Evolutionary conservation across 2,888 invertebrate species (phyloP), one percentile per base, ranked within the genome.

Genomic region (Andrena bicolor): DNA sequence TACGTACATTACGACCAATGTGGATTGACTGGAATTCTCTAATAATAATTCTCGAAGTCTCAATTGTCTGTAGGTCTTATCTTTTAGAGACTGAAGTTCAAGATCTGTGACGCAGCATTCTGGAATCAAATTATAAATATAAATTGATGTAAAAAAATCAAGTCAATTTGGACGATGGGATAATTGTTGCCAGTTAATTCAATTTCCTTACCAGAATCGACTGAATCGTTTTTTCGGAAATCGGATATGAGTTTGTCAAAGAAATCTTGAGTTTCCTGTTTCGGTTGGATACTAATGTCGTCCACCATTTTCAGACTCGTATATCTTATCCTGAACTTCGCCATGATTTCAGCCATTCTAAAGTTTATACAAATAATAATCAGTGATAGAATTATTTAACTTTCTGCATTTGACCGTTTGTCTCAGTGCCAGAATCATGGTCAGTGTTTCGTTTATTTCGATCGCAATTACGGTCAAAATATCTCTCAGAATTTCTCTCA

Each of bases 321-420:
- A 94, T 98, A 99, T 93, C 98, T 97, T 89, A 99, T 98, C 13
- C 99, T 96, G 95, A 99, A 99, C 94, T 99, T 99, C 0, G 97
- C 96, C 88, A 99, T 95, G 72, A 99, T 95, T 91, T 97, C 97
- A 2, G 98, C 98, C 98, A 99, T 98, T 92, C 99, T 99, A 94
- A 13, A 41, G 51, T 41, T 8, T 28, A 10, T 16, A 13, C 26
- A 13, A 16, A 65, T n/a, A 48, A 81, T 72, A n/a, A 64, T 95
- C 93, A 87, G 86, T 26, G 13, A n/a, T 13, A n/a, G 10, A 26
- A 30, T 35, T 3, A 2, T 68, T 66, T 35, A 10, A 16, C 8
- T 8, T 30, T 23, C 23, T 2, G 23, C 71, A 53, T n/a, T 53
- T 13, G 13, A 41, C 13, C 3, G 41, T 41, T 41, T 41, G 13